Evolutionary conservation across 1,140 invertebrate genomes (phyloP).

Genomic region (Mycetomoellerius zeteki): DNA sequence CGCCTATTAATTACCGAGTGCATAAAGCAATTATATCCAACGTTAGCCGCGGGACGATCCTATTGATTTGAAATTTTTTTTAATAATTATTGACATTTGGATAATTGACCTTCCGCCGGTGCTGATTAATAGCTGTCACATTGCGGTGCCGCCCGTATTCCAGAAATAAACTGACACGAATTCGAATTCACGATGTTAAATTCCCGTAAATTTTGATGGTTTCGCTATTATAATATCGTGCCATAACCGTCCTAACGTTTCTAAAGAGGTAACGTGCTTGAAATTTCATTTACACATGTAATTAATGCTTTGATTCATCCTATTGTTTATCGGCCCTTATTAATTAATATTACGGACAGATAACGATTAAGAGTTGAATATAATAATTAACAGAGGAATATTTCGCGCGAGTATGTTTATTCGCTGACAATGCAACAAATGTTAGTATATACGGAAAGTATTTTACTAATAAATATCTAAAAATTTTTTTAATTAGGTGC

Average conservation of each 20-base stretch:
- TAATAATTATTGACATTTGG: slow-evolving; percentile 40
- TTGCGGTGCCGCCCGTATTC: slow-evolving; percentile 18
- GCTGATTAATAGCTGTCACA: slow-evolving; percentile 52
- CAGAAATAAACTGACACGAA: slow-evolving; percentile 38
- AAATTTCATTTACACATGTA: slow-evolving; percentile 39
- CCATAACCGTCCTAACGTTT: slow-evolving; percentile 6
- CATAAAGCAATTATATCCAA: slow-evolving; percentile 49
- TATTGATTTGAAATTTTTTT: slow-evolving; percentile 61
- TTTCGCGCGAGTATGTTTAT: neutral
- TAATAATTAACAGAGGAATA: neutral
- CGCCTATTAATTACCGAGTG: slow-evolving; percentile 49
- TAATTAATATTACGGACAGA: slow-evolving; percentile 20
- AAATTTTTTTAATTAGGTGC: too few relatives aligned
- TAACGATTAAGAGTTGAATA: slow-evolving; percentile 2
- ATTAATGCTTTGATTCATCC: slow-evolving; percentile 31
- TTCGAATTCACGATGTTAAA: slow-evolving; percentile 45
- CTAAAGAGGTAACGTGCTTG: slow-evolving; percentile 24
- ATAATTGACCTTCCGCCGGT: slow-evolving; percentile 52
- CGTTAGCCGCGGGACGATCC: slow-evolving; percentile 31
- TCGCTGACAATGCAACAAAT: neutral
- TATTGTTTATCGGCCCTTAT: neutral
- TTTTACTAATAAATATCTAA: too few relatives aligned
- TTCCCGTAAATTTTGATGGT: slow-evolving; percentile 43
- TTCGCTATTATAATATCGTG: slow-evolving; percentile 25
- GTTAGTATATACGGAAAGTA: too few relatives aligned